Base-by-base conservation (phyloP, 2,113 vertebrate genomes). In the Natator depressus region DNA sequence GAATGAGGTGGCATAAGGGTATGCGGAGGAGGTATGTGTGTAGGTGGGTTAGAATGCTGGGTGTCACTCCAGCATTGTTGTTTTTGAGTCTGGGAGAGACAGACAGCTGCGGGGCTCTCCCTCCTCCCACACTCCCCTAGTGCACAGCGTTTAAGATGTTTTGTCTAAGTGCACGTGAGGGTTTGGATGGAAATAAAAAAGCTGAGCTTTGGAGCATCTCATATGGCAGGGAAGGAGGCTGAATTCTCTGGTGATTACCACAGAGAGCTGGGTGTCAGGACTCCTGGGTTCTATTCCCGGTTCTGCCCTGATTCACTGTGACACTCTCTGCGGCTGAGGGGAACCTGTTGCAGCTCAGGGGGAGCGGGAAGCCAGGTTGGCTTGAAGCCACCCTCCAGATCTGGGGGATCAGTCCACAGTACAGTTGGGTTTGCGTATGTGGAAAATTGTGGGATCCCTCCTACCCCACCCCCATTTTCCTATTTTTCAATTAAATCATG, bases 21-120 rank as follows among this genome's bases (percentile, higher is more conserved):
- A 89, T 93, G 82, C 3, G 25, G 92, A 78, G 57, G 65, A 93
- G 78, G 93, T 92, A 90, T 93, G 78, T 97, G 93, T 96, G 93
- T 97, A 98, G 95, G 95, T 98, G 95, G 96, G 86, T 72, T 53
- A 95, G 91, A 98, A 97, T 96, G 95, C 79, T 57, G 78, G 17
- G 84, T 94, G 84, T 49, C n/a, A n/a, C 91, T 87, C 46, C 2
- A 1, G 38, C 17, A 6, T 80, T 83, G 91, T 91, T 89, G 85
- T 96, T 95, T 80, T 51, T 95, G 8, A 83, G 95, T 85, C 93
- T 91, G 93, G 94, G 87, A 54, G 85, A 79, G 87, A 93, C 25
- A 91, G 84, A 96, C 93, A 95, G 90, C 91, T 97, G 89, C 79
- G 89, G 10, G 2, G 80, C 22, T 95, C 85, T 96, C 29, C 0